A percentile compares a stretch with the other conserved stretches of the same genome.
phyloP scores from a whole-genome alignment of 2,888 invertebrate species.

The Phaonia tiefii region DNA sequence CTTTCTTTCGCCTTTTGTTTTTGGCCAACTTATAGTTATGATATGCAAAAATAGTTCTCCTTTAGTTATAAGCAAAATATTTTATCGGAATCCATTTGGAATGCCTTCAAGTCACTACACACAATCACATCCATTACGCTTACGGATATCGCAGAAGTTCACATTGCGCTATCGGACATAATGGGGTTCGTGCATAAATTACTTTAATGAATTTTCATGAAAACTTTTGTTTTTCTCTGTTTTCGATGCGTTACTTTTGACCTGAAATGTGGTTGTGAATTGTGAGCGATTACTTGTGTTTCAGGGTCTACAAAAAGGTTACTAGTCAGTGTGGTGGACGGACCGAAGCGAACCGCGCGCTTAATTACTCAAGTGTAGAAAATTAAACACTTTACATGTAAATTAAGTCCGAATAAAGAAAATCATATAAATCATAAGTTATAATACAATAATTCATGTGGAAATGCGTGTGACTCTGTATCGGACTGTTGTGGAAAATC shows the following conservation, averaged over 20 bases:
- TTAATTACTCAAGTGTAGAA: conserved; percentile 58
- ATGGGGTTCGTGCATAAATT: conserved; percentile 36
- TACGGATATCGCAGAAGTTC: background rate
- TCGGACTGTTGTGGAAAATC: background rate
- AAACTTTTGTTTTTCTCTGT: conserved; percentile 29
- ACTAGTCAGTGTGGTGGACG: background rate
- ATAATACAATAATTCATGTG: conserved; percentile 47
- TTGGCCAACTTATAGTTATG: too few species aligned
- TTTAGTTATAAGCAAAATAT: background rate
- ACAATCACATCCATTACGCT: conserved; percentile 7
- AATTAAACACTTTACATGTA: conserved; percentile 52
- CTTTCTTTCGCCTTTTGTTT: too few species aligned
- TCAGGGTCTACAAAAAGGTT: too few species aligned
- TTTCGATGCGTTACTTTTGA: too few species aligned
- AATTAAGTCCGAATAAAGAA: conserved; percentile 48
- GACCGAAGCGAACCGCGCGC: background rate
- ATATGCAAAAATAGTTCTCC: too few species aligned
- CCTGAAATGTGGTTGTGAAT: too few species aligned
- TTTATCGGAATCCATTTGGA: conserved; percentile 14
- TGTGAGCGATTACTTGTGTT: too few species aligned
- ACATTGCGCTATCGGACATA: conserved; percentile 16
- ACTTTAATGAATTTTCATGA: conserved; percentile 38
- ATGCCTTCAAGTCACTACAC: conserved; percentile 16
- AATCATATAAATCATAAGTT: conserved; percentile 46
- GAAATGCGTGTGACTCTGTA: conserved; percentile 9